Base-by-base conservation (phyloP, 1,140 invertebrate species). In the Orius insidiosus region DNA sequence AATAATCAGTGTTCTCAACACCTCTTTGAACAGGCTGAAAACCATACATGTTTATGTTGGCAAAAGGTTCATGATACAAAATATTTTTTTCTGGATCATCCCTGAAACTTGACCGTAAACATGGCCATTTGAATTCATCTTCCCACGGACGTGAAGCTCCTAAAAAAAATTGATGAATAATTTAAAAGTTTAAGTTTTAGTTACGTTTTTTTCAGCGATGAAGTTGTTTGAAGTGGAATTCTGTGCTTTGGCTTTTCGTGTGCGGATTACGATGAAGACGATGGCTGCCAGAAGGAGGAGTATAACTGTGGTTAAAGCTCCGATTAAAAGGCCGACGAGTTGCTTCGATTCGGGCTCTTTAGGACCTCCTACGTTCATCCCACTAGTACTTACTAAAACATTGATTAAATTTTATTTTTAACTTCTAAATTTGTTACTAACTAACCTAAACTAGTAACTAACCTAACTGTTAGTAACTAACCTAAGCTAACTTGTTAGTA, bases 291-390 rank as follows among this genome's bases (percentile, higher is more conserved):
- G 60, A 9, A 80, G 66, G 48, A 80, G 63, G 13, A 84, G 59
- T 52, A 84, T 82, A 50, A 82, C 74, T 15, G 78, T 77, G 10
- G 75, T 74, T 51, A 85, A 64, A 34, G 76, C 70, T n/a, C 80
- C 79, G 55, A 85, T 80, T 47, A 84, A 71, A 51, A 82, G 68
- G 35, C 78, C 80, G 55, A 84, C 78, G 55, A 76, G 67, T 56
- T 70, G 67, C 50, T 66, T 71, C 44, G 68, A 64, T 56, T 75
- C 72, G 31, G 67, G 59, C 45, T 66, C 63, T 46, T 63, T 61
- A 49, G 55, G 62, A 16, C 24, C 47, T 34, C 37, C 37, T 4
- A 30, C 24, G 7, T 11, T n/a, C n/a, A 43, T n/a, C 6, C 41
- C 31, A 11, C 41, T 43, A 2, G 41, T 43, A 11, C 38, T 30